Conservation (phyloP, 2,888 invertebrate species). For the Synanthedon formicaeformis region DNA sequence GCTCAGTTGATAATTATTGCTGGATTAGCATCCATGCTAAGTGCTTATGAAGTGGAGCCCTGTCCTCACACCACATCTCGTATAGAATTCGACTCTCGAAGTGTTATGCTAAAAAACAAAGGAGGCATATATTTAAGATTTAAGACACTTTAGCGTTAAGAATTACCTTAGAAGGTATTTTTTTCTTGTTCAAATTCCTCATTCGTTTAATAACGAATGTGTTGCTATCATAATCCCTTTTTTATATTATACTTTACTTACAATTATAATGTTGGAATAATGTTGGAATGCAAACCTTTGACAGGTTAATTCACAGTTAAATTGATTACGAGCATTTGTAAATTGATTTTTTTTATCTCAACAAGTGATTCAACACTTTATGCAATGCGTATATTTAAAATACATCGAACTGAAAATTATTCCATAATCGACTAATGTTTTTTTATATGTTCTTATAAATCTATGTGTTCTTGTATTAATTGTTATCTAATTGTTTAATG, state of each 20-base stretch:
- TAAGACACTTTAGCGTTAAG: conserved; percentile 6
- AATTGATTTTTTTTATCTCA: neutral
- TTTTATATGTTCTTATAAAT: too few relatives aligned
- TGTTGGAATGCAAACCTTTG: too few relatives aligned
- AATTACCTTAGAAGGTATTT: neutral
- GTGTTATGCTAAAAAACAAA: conserved; percentile 60
- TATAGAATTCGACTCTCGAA: conserved; percentile 54
- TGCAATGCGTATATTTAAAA: too few relatives aligned
- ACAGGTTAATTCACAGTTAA: neutral
- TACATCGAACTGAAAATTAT: too few relatives aligned
- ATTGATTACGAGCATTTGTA: neutral
- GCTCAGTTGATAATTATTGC: conserved; percentile 49
- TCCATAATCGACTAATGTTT: too few relatives aligned
- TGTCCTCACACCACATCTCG: conserved; percentile 43
- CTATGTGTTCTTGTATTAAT: too few relatives aligned
- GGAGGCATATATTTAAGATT: conserved; percentile 58
- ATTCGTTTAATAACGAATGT: neutral
- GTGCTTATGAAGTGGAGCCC: conserved; percentile 40
- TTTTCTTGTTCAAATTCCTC: too few relatives aligned
- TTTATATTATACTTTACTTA: neutral
- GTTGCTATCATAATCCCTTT: neutral
- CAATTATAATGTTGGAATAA: neutral
- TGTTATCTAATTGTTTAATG: too few relatives aligned
- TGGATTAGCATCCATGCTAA: conserved; percentile 41
- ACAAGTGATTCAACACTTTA: neutral